Percentiles rank a stretch among this genome's conserved stretches.
Conservation (phyloP, 2,888 invertebrate genomes). For the Eupithecia insigniata region DNA sequence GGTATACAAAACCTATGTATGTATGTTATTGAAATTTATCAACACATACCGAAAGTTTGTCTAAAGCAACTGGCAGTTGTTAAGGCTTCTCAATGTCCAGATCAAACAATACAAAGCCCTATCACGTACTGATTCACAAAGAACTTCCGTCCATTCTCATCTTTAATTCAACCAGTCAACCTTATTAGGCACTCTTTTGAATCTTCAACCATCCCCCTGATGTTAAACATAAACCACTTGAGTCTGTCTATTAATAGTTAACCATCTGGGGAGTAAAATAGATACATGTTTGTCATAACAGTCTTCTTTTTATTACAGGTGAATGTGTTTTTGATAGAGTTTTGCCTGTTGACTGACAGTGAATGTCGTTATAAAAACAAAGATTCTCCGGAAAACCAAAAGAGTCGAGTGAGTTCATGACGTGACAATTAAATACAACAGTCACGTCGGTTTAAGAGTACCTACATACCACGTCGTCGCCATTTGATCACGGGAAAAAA, state of each 20-base stretch:
- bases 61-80: background rate
- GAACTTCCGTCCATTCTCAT: conserved; percentile 23
- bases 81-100: background rate
- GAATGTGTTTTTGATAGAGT: background rate
- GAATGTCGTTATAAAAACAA: background rate
- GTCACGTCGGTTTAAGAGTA: background rate
- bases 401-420: background rate
- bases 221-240: conserved; percentile 9
- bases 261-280: conserved; percentile 25
- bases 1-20: too few species aligned
- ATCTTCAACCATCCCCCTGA: background rate
- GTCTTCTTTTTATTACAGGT: background rate
- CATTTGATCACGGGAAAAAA: background rate
- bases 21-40: background rate
- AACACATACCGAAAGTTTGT: background rate
- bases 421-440: background rate
- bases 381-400: background rate
- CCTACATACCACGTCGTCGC: background rate
- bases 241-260: conserved; percentile 27
- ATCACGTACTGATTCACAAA: conserved; percentile 10
- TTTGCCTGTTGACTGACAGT: background rate
- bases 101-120: background rate
- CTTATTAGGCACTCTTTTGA: background rate
- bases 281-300: conserved; percentile 20
- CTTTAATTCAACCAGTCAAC: conserved; percentile 9